These are phyloP conservation scores for Synanthedon myopaeformis DNA, from an alignment of 2,888 invertebrate genomes.

Conservation along the genomic window DNA sequence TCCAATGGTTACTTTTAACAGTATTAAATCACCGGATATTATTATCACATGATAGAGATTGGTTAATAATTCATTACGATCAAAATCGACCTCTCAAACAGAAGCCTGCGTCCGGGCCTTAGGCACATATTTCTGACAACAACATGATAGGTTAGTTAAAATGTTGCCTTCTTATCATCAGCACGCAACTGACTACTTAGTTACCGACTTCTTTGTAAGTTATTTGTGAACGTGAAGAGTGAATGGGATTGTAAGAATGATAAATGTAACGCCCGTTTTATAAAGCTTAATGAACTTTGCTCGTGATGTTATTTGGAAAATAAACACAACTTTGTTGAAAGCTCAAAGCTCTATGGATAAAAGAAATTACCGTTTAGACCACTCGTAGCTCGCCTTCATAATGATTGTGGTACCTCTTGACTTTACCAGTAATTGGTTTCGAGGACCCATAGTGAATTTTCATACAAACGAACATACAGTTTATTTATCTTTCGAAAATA, in stretches of 20 bases:
- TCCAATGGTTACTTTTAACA: too few relatives aligned
- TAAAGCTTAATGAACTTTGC: too few relatives aligned
- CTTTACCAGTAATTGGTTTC: too few relatives aligned
- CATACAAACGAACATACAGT: too few relatives aligned
- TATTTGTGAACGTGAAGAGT: not conserved
- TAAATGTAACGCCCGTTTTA: not conserved
- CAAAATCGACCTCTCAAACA: conserved; percentile 54
- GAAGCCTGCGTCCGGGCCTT: conserved; percentile 59
- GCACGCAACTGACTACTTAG: not conserved
- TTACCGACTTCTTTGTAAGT: not conserved
- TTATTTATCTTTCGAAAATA: too few relatives aligned
- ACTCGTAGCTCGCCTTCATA: too few relatives aligned
- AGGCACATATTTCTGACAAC: conserved; percentile 19
- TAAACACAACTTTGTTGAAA: not conserved
- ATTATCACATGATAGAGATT: not conserved
- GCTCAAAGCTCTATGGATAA: not conserved
- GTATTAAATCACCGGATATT: not conserved
- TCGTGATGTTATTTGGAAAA: not conserved
- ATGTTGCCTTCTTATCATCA: not conserved
- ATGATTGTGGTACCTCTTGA: too few relatives aligned
- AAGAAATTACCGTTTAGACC: too few relatives aligned
- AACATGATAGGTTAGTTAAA: not conserved
- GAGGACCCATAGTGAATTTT: too few relatives aligned
- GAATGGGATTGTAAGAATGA: not conserved
- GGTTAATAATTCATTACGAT: conserved; percentile 43